These are phyloP conservation scores for Lasioglossum figueresi DNA, from an alignment of 2,888 invertebrate species.

Conservation along the genomic window DNA sequence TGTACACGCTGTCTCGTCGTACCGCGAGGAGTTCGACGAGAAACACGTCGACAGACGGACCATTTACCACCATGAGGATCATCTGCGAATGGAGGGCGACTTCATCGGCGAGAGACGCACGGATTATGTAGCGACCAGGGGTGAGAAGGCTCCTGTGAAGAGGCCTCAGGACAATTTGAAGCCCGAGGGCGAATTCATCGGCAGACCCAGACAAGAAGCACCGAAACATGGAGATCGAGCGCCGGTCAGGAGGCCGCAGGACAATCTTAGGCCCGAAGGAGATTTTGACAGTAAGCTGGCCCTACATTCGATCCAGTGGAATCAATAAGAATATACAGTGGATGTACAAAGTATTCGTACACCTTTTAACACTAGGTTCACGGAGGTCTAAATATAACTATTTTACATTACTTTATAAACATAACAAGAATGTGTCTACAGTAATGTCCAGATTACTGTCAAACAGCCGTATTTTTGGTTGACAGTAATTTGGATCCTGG, in stretches of 20 bases:
- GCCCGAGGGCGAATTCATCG: slow-evolving; percentile 85
- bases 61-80: slow-evolving; percentile 88
- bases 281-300: slow-evolving; percentile 85
- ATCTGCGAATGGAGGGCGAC: slow-evolving; percentile 89
- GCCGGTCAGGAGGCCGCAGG: slow-evolving; percentile 83
- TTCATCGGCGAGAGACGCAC: slow-evolving; percentile 85
- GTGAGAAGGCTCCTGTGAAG: slow-evolving; percentile 82
- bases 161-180: slow-evolving; percentile 85
- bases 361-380: too few species aligned
- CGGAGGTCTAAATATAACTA: too few species aligned
- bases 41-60: slow-evolving; percentile 87
- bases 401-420: too few species aligned
- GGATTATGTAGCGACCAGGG: slow-evolving; percentile 84
- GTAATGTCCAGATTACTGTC: too few species aligned
- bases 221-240: slow-evolving; percentile 79
- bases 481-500: too few species aligned
- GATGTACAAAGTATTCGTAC: too few species aligned
- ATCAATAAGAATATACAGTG: too few species aligned
- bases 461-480: too few species aligned
- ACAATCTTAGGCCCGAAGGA: slow-evolving; percentile 86
- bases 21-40: slow-evolving; percentile 88
- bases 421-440: too few species aligned
- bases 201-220: slow-evolving; percentile 80
- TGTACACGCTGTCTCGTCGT: slow-evolving; percentile 85
- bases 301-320: too few species aligned